Conservation (phyloP, 2,113 vertebrate species). For the Ifrita kowaldi region DNA sequence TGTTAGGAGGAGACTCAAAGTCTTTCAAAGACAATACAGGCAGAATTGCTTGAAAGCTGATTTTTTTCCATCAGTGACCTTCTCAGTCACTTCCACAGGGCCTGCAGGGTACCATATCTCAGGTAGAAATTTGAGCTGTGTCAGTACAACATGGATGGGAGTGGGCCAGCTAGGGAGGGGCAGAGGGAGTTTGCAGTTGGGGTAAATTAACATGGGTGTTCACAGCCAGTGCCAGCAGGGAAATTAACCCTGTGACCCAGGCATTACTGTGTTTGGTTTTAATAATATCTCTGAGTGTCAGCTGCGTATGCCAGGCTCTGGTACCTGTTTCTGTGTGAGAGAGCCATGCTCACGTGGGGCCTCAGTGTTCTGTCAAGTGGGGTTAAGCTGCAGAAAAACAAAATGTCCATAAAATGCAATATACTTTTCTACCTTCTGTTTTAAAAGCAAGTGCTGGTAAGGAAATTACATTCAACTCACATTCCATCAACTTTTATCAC, state of each 20-base stretch:
- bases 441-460: not conserved
- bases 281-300: not conserved
- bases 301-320: fast-evolving
- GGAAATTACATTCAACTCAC: not conserved
- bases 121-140: not conserved
- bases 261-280: not conserved
- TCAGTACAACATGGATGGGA: no score
- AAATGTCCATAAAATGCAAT: not conserved
- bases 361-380: not conserved
- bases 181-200: not conserved
- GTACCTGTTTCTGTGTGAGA: fast-evolving
- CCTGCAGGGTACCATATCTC: fast-evolving
- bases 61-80: not conserved
- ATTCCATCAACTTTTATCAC: not conserved
- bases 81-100: not conserved
- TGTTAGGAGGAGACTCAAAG: not conserved
- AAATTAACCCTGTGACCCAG: not conserved
- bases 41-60: not conserved
- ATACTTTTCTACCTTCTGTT: not conserved
- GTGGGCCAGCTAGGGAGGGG: no score
- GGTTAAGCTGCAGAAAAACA: not conserved
- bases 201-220: not conserved
- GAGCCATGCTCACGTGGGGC: fast-evolving
- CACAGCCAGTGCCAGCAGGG: not conserved
- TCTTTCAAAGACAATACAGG: not conserved